Evolutionary conservation across 1,140 invertebrate genomes (phyloP).

Genomic region (Armadillidium nasatum): DNA sequence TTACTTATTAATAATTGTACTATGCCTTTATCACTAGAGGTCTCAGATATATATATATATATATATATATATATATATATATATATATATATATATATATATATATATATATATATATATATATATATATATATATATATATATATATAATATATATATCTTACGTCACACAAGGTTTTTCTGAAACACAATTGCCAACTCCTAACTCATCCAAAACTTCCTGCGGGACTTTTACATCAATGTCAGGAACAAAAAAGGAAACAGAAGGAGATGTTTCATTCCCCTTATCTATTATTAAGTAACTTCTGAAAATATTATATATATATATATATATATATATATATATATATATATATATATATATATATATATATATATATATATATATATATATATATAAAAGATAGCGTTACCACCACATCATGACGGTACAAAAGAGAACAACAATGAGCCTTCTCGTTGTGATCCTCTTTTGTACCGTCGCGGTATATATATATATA

Average conservation of each 20-base stretch:
- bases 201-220: neutral
- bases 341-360: too few relatives aligned
- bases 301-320: neutral
- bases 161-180: neutral
- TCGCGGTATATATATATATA: too few relatives aligned
- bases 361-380: too few relatives aligned
- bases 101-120: slow-evolving; percentile 25
- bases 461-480: too few relatives aligned
- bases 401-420: too few relatives aligned
- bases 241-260: neutral
- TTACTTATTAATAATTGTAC: too few relatives aligned
- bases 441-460: too few relatives aligned
- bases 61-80: slow-evolving; percentile 12
- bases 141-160: slow-evolving; percentile 26
- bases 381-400: too few relatives aligned
- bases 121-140: slow-evolving; percentile 20
- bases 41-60: neutral
- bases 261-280: neutral
- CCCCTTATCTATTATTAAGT: neutral
- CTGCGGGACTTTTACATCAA: neutral
- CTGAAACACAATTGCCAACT: neutral
- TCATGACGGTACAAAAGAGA: too few relatives aligned
- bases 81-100: slow-evolving; percentile 16
- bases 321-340: too few relatives aligned
- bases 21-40: too few relatives aligned